Conservation (phyloP, 2,113 vertebrate species). For the Sula dactylatra region DNA sequence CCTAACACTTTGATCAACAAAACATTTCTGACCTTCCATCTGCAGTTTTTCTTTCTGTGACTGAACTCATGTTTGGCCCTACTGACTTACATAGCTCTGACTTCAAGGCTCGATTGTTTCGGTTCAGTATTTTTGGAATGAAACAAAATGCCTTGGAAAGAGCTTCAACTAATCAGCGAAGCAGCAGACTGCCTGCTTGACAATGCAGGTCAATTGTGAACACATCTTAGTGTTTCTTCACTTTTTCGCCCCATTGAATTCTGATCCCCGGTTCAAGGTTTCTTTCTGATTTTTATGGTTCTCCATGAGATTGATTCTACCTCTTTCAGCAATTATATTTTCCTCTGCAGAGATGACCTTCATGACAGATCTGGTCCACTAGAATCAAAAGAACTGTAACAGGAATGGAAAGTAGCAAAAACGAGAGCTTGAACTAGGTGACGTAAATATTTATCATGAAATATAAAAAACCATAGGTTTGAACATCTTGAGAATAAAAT, state of each 20-base stretch:
- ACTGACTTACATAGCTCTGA: not conserved
- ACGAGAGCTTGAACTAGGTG: not conserved
- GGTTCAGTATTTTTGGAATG: not conserved
- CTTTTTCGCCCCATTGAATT: conserved; percentile 5
- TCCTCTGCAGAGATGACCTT: not conserved
- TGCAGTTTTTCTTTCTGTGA: not conserved
- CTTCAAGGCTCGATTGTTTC: not conserved
- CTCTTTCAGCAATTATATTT: not conserved
- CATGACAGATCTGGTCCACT: not conserved
- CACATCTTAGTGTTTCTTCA: not conserved
- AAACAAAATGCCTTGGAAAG: not conserved
- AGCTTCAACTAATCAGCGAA: not conserved
- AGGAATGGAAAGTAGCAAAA: not conserved
- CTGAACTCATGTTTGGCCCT: not conserved
- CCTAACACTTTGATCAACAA: not conserved
- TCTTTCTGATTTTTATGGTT: not conserved
- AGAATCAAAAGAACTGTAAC: not conserved
- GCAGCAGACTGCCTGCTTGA: not conserved
- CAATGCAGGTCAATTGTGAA: not conserved
- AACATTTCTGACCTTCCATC: not conserved
- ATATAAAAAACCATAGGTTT: not conserved
- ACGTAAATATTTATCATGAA: not conserved
- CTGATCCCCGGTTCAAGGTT: not conserved
- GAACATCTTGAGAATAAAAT: not conserved
- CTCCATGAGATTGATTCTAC: not conserved